Conservation (phyloP, 1,140 invertebrate genomes). For the Catajapyx aquilonaris region DNA sequence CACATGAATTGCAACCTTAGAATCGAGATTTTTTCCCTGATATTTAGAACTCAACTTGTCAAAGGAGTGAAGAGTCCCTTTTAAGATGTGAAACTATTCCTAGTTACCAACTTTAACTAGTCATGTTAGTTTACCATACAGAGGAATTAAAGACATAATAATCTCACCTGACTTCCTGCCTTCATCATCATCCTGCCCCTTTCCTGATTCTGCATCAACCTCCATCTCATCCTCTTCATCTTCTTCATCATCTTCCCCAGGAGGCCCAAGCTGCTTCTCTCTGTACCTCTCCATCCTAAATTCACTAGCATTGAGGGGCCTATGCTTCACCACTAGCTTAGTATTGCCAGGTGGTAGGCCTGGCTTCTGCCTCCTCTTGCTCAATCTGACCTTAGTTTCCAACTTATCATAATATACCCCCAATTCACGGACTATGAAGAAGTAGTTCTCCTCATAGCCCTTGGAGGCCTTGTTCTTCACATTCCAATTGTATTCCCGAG, state of each 20-base stretch:
- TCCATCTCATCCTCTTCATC: slow-evolving; percentile 19
- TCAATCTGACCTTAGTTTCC: slow-evolving; percentile 57
- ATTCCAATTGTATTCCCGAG: slow-evolving; percentile 93
- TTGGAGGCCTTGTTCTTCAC: slow-evolving; percentile 95
- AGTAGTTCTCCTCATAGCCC: slow-evolving; percentile 97
- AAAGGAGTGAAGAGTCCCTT: too few species aligned
- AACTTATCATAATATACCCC: slow-evolving; percentile 92
- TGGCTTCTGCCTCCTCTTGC: slow-evolving; percentile 23
- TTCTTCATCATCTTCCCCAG: slow-evolving; percentile 51
- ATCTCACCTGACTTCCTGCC: too few species aligned
- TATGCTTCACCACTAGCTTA: slow-evolving; percentile 69
- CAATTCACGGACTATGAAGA: slow-evolving; percentile 68
- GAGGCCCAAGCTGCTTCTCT: slow-evolving; percentile 70
- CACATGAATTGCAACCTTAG: too few species aligned
- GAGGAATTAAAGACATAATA: too few species aligned
- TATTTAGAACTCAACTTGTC: too few species aligned
- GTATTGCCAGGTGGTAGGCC: slow-evolving; percentile 43
- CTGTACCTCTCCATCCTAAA: slow-evolving; percentile 66
- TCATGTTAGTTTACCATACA: too few species aligned
- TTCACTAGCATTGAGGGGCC: slow-evolving; percentile 66
- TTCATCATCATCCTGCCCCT: too few species aligned
- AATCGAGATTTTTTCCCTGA: too few species aligned
- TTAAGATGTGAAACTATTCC: too few species aligned
- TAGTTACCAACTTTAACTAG: too few species aligned
- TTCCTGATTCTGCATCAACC: too few species aligned